These are phyloP conservation scores for Globicephala melas DNA, from an alignment of 2,113 vertebrate species.

Conservation along the genomic window DNA sequence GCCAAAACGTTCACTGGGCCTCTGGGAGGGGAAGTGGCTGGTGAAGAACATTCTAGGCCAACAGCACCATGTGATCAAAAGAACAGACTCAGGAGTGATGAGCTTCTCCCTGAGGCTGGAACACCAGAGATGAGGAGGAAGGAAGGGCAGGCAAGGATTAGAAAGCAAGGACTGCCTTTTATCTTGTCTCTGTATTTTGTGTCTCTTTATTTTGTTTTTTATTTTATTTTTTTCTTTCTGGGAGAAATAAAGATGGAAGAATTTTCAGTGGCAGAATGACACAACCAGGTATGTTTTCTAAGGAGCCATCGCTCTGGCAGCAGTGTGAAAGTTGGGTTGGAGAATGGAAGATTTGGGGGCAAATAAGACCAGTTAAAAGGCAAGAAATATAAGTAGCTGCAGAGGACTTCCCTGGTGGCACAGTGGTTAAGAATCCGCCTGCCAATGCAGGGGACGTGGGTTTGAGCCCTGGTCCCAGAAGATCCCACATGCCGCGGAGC, in stretches of 20 bases:
- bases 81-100: not conserved
- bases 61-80: not conserved
- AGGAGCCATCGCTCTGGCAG: not conserved
- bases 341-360: not conserved
- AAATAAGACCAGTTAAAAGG: not conserved
- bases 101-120: not conserved
- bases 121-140: not conserved
- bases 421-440: too few relatives aligned
- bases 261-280: not conserved
- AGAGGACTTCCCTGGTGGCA: too few relatives aligned
- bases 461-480: too few relatives aligned
- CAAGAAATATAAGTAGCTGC: not conserved
- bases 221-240: not conserved
- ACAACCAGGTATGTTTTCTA: not conserved
- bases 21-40: not conserved
- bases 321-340: rapidly evolving
- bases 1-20: not conserved
- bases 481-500: too few relatives aligned
- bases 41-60: not conserved
- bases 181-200: too few relatives aligned
- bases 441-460: too few relatives aligned
- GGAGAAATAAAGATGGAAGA: not conserved
- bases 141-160: not conserved
- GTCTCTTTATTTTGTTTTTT: not conserved
- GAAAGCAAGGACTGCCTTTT: not conserved